These are phyloP conservation scores for Oithona nana DNA, from an alignment of 2,888 invertebrate species.

Conservation along the genomic window DNA sequence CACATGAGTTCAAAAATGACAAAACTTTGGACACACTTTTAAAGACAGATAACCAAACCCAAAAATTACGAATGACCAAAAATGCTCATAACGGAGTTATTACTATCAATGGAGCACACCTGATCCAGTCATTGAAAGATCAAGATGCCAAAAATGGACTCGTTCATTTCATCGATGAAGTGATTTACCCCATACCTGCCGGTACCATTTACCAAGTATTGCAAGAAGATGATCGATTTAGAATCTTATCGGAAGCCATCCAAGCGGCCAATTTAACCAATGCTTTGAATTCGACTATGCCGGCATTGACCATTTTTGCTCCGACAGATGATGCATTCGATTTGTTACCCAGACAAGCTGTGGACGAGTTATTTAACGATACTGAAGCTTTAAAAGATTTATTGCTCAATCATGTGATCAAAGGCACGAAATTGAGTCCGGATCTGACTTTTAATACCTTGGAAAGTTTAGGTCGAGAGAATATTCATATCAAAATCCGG, in stretches of 20 bases:
- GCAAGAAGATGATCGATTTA: conserved; percentile 22
- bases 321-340: conserved; percentile 1
- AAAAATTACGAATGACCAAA: neutral
- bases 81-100: neutral
- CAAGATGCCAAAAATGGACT: conserved; percentile 23
- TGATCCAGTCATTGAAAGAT: neutral
- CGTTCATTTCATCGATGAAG: conserved; percentile 23
- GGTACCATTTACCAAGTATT: conserved; percentile 23
- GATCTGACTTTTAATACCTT: conserved; percentile 17
- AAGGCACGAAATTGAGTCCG: conserved; percentile 23
- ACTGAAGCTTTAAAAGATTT: neutral
- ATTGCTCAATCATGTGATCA: conserved; percentile 22
- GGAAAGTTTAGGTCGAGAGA: neutral
- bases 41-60: neutral
- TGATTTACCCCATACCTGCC: conserved; percentile 23
- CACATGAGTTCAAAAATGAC: conserved; percentile 23
- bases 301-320: neutral
- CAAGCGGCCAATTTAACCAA: neutral
- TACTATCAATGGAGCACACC: neutral
- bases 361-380: neutral
- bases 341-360: neutral
- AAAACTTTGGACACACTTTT: conserved; percentile 22
- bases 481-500: neutral
- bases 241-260: conserved; percentile 18
- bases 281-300: neutral